Base-by-base conservation (phyloP, 64 coral and sea anemone genomes). In the Cladopsammia gracilis region DNA sequence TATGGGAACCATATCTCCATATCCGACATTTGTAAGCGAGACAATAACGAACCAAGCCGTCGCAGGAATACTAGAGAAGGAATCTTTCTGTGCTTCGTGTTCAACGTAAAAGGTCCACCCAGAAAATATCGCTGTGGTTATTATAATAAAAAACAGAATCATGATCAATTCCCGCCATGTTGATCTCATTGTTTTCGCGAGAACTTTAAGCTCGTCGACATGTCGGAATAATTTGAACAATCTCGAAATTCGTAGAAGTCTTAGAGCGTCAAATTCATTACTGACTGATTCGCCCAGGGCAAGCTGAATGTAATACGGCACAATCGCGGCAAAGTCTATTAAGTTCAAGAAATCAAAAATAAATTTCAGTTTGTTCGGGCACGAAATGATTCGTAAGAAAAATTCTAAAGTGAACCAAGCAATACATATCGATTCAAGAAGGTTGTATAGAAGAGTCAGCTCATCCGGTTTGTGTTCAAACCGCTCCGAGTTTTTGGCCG, bases 21-120 rank as follows among this genome's bases (percentile, higher is more conserved):
- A 98, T 7, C 97, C 97, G 3, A 98, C 95, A 9, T 95, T 98
- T 6, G 94, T 98, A 2, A 98, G 62, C 18, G 97, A 94, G 10
- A 94, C 70, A 8, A 98, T 90, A 3, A 96, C 88, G 48, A 98
- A 98, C 97, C 97, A 98, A 25, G 92, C 83, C n/a, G 94, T 82
- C 0, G 71, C 77, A 2, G 94, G 97, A 84, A 96, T 86, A 70
- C 91, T 93, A 45, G 94, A 85, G 56, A 98, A 90, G 3, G n/a
- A 43, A 4, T 91, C 81, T 46, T 58, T 87, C n/a, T 88, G 91
- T 13, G 26, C 77, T 2, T 91, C 83, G 42, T 77, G 57, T 26
- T 98, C 97, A 3, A 91, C 88, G 62, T 96, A 94, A 66, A 91
- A 98, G 16, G 93, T 93, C 68, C 90, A 91, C 9, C 95, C 93